Percentiles rank a stretch among this genome's conserved stretches.
phyloP scores from a whole-genome alignment of 2,797 vertebrate genomes.

The Alcedo quadribrachys region DNA sequence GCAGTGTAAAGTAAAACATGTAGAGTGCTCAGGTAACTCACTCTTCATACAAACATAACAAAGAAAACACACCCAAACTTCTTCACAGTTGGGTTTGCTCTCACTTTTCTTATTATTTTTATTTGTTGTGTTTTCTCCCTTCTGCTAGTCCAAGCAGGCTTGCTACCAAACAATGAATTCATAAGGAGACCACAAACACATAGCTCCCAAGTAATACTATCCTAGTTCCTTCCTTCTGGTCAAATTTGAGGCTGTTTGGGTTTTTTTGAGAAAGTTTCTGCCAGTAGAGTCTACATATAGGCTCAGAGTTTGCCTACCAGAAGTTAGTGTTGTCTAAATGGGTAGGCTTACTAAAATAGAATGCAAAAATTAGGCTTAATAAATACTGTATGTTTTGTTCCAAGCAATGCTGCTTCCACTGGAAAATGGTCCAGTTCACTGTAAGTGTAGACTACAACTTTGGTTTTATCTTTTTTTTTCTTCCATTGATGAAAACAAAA shows the following conservation, averaged over 20 bases:
- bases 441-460: not conserved
- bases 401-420: not conserved
- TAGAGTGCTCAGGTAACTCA: no score
- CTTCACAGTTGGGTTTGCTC: no score
- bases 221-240: not conserved
- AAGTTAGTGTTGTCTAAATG: not conserved
- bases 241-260: not conserved
- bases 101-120: no score
- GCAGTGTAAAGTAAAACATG: no score
- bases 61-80: no score
- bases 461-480: not conserved
- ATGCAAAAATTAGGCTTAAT: not conserved
- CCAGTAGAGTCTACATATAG: not conserved
- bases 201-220: not conserved
- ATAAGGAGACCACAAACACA: not conserved
- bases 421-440: not conserved
- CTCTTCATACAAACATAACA: no score
- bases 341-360: not conserved
- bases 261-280: not conserved
- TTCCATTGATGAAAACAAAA: not conserved
- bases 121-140: no score
- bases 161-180: not conserved
- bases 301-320: not conserved
- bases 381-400: not conserved
- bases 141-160: not conserved